A percentile compares a stretch with the other conserved stretches of the same genome.
Evolutionary conservation across 2,113 vertebrate species (phyloP).

Genomic region (Burhinus oedicnemus): DNA sequence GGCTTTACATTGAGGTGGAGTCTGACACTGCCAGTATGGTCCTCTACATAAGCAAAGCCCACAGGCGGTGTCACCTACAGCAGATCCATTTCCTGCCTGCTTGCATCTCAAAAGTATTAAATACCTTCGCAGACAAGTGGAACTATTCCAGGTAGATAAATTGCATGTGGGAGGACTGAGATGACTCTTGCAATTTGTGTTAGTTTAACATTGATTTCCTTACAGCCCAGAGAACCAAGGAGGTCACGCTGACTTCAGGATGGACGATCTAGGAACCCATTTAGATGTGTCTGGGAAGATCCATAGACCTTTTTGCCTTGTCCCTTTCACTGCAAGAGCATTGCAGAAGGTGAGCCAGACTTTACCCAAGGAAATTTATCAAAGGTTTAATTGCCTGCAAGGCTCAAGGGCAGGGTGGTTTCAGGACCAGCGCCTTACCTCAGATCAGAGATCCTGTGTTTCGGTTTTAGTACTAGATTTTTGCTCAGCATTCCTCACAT

Average conservation of each 20-base stretch:
- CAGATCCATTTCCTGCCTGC: background rate
- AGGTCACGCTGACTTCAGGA: background rate
- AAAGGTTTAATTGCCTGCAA: background rate
- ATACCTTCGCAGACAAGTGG: background rate
- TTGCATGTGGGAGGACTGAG: background rate
- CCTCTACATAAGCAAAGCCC: background rate
- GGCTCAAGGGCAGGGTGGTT: background rate
- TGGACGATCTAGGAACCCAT: background rate
- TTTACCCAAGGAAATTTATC: background rate
- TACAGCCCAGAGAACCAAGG: background rate
- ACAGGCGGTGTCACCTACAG: background rate
- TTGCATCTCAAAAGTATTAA: background rate
- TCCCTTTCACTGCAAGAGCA: background rate
- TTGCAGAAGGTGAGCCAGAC: background rate
- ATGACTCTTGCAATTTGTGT: background rate
- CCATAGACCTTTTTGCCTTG: background rate
- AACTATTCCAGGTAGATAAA: background rate
- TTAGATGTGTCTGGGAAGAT: background rate
- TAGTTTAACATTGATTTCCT: background rate
- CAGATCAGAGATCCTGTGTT: fast-evolving
- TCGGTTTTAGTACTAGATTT: background rate
- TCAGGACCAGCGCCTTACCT: background rate
- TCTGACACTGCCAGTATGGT: background rate
- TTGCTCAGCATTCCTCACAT: background rate
- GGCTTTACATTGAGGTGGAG: background rate